These are phyloP conservation scores for Sycophila texana DNA, from an alignment of 2,888 invertebrate species.

Conservation along the genomic window DNA sequence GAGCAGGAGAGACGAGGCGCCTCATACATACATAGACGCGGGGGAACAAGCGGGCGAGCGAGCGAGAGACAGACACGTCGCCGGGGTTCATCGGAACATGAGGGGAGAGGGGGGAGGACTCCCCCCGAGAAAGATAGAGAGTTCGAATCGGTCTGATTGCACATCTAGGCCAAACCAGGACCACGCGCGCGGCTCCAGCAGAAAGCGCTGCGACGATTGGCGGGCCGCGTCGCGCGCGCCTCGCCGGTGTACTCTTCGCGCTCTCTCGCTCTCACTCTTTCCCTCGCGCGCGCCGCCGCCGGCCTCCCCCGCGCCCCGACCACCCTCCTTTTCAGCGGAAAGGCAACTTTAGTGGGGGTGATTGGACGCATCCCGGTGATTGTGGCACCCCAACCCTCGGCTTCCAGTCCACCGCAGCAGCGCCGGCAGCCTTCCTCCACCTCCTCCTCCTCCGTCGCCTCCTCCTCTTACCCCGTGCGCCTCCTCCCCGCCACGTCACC, in stretches of 20 bases:
- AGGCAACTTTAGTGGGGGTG: constrained; percentile 66
- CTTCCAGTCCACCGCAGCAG: constrained; percentile 61
- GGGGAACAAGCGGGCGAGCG: constrained; percentile 50
- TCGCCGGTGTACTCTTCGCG: constrained; percentile 56
- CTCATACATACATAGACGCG: background rate
- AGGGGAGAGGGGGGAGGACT: constrained; percentile 58
- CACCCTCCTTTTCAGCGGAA: constrained; percentile 53
- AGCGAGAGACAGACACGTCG: constrained; percentile 61
- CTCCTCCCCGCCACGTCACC: constrained; percentile 52
- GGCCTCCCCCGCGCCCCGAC: constrained; percentile 52
- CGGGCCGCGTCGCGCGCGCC: constrained; percentile 58
- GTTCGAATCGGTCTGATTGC: constrained; percentile 73
- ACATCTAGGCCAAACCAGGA: constrained; percentile 75
- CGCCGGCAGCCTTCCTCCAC: constrained; percentile 50
- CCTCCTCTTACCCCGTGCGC: constrained; percentile 45
- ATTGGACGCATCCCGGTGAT: constrained; percentile 76
- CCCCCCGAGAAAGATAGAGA: constrained; percentile 46
- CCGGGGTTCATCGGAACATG: constrained; percentile 45
- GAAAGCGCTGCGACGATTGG: constrained; percentile 74
- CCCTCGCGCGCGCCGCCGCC: constrained; percentile 48
- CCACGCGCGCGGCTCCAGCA: constrained; percentile 70
- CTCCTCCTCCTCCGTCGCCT: constrained; percentile 48
- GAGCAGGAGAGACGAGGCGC: constrained; percentile 59
- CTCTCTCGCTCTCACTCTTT: constrained; percentile 59
- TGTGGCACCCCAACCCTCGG: constrained; percentile 71